These are phyloP conservation scores for Forpus xanthops DNA, from an alignment of 2,797 vertebrate genomes.

Conservation along the genomic window DNA sequence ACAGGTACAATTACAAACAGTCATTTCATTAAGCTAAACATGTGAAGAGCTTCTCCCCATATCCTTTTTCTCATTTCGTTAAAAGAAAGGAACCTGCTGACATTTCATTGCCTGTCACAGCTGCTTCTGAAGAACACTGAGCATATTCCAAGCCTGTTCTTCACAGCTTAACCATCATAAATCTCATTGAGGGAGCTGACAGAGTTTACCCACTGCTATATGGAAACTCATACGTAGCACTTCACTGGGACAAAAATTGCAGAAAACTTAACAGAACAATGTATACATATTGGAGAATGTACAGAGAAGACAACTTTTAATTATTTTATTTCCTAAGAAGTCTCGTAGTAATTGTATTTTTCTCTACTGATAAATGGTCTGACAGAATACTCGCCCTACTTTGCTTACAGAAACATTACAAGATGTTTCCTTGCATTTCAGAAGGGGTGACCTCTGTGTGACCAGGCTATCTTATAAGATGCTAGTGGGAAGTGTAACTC, in stretches of 20 bases:
- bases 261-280: neutral
- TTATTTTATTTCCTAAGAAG: neutral
- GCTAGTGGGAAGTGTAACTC: neutral
- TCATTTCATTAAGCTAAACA: neutral
- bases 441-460: neutral
- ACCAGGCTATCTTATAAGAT: neutral
- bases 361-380: neutral
- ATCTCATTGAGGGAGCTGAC: neutral
- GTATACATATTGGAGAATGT: neutral
- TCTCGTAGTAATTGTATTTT: neutral
- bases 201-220: neutral
- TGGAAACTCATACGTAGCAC: neutral
- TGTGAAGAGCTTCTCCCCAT: neutral
- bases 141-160: neutral
- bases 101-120: neutral
- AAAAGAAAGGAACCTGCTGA: neutral
- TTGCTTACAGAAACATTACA: neutral
- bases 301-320: neutral
- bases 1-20: neutral
- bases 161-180: neutral
- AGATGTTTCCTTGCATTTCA: neutral
- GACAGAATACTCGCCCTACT: neutral
- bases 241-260: neutral
- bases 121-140: neutral
- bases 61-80: neutral